Evolutionary conservation across 2,113 vertebrate species (phyloP).

Genomic region (Eidolon helvum): DNA sequence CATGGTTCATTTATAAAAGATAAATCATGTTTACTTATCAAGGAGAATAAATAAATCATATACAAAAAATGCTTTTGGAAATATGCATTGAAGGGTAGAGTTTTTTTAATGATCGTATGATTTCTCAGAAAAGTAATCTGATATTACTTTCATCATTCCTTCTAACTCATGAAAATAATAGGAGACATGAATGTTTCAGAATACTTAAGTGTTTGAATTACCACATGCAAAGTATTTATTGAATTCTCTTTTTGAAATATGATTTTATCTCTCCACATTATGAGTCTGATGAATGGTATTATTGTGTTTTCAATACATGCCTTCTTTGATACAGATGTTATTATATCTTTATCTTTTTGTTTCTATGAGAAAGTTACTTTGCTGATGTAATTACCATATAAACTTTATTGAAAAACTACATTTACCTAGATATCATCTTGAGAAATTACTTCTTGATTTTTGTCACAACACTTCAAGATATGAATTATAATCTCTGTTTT

Average conservation of each 20-base stretch:
- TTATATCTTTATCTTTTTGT: background rate
- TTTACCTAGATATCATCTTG: background rate
- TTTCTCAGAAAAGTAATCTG: background rate
- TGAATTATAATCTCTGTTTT: background rate
- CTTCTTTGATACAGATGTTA: background rate
- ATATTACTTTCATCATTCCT: background rate
- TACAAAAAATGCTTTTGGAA: background rate
- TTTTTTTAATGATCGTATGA: background rate
- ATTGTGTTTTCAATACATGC: background rate
- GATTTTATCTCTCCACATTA: background rate
- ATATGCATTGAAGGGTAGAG: background rate
- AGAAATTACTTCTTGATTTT: background rate
- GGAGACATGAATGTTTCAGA: background rate
- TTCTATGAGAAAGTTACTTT: background rate
- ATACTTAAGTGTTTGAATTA: background rate
- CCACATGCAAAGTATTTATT: background rate
- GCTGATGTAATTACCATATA: background rate
- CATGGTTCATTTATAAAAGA: conserved; percentile 27
- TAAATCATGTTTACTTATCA: background rate
- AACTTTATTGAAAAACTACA: background rate
- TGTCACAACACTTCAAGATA: background rate
- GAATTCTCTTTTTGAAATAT: background rate
- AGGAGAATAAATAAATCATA: conserved; percentile 3
- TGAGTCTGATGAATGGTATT: background rate
- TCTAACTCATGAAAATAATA: background rate